Evolutionary conservation across 1,140 invertebrate species (phyloP).

Genomic region (Drosophila jambulina): DNA sequence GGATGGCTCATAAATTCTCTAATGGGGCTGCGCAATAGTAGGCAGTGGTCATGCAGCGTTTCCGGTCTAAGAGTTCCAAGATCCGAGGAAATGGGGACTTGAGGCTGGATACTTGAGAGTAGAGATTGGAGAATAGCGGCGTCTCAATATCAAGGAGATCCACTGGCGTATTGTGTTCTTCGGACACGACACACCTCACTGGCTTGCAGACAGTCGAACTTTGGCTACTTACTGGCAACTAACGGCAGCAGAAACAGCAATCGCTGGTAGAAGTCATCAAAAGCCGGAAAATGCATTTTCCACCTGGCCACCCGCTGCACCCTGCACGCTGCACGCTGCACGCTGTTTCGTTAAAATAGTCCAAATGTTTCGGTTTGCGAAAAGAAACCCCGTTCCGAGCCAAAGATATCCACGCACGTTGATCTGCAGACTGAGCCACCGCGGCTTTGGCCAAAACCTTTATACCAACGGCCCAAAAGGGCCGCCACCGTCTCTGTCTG

Average conservation of each 20-base stretch:
- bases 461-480: constrained; percentile 57
- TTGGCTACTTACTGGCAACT: constrained; percentile 63
- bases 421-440: constrained; percentile 61
- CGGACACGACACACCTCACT: constrained; percentile 60
- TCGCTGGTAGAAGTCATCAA: constrained; percentile 72
- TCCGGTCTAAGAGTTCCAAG: constrained; percentile 19
- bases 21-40: constrained; percentile 27
- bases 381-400: constrained; percentile 11
- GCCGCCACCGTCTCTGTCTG: constrained; percentile 17
- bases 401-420: constrained; percentile 59
- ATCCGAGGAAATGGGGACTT: constrained; percentile 1
- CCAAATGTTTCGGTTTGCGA: constrained; percentile 3
- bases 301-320: constrained; percentile 21
- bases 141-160: constrained; percentile 43
- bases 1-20: constrained; percentile 68
- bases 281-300: constrained; percentile 74
- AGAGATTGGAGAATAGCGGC: background rate
- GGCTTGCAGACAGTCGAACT: constrained; percentile 49
- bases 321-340: background rate
- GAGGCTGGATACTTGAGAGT: constrained; percentile 14
- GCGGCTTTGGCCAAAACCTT: constrained; percentile 52
- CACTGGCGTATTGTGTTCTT: constrained; percentile 26
- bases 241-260: constrained; percentile 70
- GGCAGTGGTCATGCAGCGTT: constrained; percentile 28
- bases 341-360: constrained; percentile 7